Conservation (phyloP, 2,113 vertebrate genomes). For the Chiloscyllium plagiosum region DNA sequence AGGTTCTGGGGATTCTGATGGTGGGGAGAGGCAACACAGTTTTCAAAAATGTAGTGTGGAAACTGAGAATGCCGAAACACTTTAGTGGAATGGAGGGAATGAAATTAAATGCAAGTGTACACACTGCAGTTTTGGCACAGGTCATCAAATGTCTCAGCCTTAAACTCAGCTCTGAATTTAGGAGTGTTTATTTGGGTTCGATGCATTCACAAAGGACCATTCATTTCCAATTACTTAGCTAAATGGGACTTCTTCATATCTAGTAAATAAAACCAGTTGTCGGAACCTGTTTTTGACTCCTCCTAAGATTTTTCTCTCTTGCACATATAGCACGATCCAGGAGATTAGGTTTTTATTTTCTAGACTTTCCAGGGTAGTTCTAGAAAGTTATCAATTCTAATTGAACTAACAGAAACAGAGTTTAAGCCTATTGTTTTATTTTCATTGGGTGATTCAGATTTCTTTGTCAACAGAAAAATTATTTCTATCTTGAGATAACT, state of each 20-base stretch:
- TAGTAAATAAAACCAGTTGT: neutral
- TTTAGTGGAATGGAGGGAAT: neutral
- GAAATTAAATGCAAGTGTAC: neutral
- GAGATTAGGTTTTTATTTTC: neutral
- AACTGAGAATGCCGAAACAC: neutral
- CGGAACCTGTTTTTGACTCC: neutral
- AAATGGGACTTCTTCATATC: neutral
- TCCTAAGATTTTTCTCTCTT: neutral
- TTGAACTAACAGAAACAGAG: neutral
- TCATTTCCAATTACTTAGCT: neutral
- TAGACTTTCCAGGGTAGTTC: neutral
- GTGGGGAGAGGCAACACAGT: neutral
- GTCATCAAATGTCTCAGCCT: neutral
- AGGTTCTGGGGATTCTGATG: neutral
- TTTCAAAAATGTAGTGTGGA: neutral
- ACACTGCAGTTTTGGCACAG: neutral
- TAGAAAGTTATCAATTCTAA: neutral
- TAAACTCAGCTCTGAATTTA: neutral
- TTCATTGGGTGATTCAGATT: neutral
- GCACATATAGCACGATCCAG: neutral
- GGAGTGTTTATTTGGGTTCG: neutral
- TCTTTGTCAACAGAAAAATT: neutral
- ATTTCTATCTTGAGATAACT: neutral
- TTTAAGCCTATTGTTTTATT: neutral
- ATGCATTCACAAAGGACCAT: neutral